These are phyloP conservation scores for Hyperoplus immaculatus DNA, from an alignment of 2,797 vertebrate species.

Conservation along the genomic window DNA sequence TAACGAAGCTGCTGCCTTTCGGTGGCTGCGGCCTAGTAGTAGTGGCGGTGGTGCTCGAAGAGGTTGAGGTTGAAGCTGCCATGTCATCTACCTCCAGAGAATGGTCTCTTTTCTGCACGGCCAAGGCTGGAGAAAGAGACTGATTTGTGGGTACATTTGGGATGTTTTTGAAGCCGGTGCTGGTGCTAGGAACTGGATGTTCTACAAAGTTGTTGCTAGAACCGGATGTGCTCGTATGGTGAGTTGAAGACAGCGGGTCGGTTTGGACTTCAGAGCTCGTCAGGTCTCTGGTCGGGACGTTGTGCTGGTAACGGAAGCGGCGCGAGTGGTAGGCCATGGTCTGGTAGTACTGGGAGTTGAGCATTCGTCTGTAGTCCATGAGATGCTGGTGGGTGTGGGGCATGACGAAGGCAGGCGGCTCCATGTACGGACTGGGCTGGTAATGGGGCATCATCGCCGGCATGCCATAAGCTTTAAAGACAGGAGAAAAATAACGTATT, in stretches of 20 bases:
- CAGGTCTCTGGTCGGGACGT: slow-evolving; percentile 66
- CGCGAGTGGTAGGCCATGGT: slow-evolving; percentile 84
- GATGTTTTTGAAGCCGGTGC: background rate
- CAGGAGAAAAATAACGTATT: background rate
- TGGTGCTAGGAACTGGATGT: too few relatives aligned
- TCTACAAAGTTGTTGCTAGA: background rate
- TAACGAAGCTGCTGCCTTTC: slow-evolving; percentile 76
- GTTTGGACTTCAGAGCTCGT: slow-evolving; percentile 86
- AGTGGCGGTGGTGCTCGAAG: background rate
- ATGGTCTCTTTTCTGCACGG: slow-evolving; percentile 12
- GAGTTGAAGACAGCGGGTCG: slow-evolving; percentile 64
- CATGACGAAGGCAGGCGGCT: slow-evolving; percentile 82
- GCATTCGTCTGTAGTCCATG: slow-evolving; percentile 84
- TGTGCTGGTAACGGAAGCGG: slow-evolving; percentile 82
- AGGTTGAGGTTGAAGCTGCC: background rate
- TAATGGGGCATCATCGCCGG: slow-evolving; percentile 77
- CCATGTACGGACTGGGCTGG: slow-evolving; percentile 77
- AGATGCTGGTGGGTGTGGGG: slow-evolving; percentile 84
- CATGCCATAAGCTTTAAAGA: slow-evolving; percentile 78
- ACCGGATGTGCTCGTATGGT: slow-evolving; percentile 18
- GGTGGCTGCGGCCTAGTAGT: slow-evolving; percentile 28
- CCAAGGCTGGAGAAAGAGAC: background rate
- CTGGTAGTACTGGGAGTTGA: slow-evolving; percentile 82
- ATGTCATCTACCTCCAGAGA: slow-evolving; percentile 30
- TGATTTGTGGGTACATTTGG: background rate